Evolutionary conservation across 2,888 invertebrate species (phyloP).

Genomic region (Herminia tarsipennalis): DNA sequence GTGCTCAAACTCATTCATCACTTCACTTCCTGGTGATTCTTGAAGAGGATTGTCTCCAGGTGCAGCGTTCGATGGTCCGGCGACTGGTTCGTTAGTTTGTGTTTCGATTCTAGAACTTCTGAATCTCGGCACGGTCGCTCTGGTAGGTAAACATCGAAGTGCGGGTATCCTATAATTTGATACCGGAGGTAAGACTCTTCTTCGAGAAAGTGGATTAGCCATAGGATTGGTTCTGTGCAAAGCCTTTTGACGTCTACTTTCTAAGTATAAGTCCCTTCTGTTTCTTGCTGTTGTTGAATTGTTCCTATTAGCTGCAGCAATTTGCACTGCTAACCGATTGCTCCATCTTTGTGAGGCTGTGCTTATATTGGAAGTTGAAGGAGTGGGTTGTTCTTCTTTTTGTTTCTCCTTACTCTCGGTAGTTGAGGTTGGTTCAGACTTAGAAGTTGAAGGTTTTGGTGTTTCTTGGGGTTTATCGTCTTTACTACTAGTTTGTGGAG

Average conservation of each 20-base stretch:
- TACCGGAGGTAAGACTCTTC: constrained; percentile 64
- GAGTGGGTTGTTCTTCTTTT: constrained; percentile 32
- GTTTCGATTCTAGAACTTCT: constrained; percentile 45
- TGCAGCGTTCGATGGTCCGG: constrained; percentile 63
- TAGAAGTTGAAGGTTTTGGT: constrained; percentile 43
- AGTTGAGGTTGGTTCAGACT: constrained; percentile 27
- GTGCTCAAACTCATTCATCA: constrained; percentile 66
- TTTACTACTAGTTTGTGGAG: constrained; percentile 26
- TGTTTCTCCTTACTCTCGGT: constrained; percentile 32
- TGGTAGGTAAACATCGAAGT: constrained; percentile 61
- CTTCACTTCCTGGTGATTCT: constrained; percentile 52
- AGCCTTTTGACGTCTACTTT: constrained; percentile 71
- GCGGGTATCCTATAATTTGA: constrained; percentile 72
- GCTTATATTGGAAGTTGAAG: constrained; percentile 38
- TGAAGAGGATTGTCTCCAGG: constrained; percentile 35
- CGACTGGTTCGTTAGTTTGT: constrained; percentile 60
- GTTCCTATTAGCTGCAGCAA: constrained; percentile 78
- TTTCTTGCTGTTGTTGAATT: constrained; percentile 71
- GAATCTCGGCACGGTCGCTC: constrained; percentile 37
- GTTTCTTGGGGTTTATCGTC: constrained; percentile 20
- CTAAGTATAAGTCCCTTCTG: constrained; percentile 72
- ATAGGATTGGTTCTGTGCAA: constrained; percentile 74
- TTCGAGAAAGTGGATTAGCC: constrained; percentile 70
- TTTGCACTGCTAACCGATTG: constrained; percentile 77
- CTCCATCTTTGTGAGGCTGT: constrained; percentile 64